Base-by-base conservation (phyloP, 1,140 invertebrate species). In the Dendrolimus punctatus region DNA sequence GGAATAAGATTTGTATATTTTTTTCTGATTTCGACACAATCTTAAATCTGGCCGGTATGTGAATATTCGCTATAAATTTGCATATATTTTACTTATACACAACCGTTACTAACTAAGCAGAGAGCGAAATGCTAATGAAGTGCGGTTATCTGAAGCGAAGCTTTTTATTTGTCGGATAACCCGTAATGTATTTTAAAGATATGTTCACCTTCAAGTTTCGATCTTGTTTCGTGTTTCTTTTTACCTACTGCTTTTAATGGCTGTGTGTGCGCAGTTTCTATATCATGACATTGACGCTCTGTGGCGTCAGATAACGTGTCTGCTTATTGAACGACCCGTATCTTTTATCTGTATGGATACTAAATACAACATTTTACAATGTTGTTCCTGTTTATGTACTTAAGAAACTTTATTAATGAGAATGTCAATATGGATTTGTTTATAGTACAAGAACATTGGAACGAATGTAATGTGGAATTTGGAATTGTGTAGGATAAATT, bases 121-220 rank as follows among this genome's bases (percentile, higher is more conserved):
- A 55, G 53, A 55, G 52, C 58, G 45, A 58, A 58, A 68, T 68
- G 66, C 60, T 68, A 68, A 68, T 68, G 62, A 68, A 62, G 63
- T 59, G 60, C 50, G 58, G 55, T 65, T 66, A 68, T 68, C 62
- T 58, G 60, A 55, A 42, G 37, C 23, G 57, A 58, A 46, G 53
- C 58, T 59, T 66, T 66, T 68, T 68, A 68, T 66, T 68, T 63
- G 55, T 59, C 44, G 66, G 62, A 68, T 68, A 68, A 63, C 56
- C 54, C 55, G 66, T 68, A 65, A 68, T 66, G 62, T 66, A 58
- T 68, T 68, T 68, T 59, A 57, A 68, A 65, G 63, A 66, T 68
- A 68, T 64, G 66, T 64, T 57, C 59, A 54, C 61, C 59, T 60
- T 68, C 62, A 68, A 64, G 57, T 64, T 64, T 63, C 58, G 57